Evolutionary conservation across 2,113 vertebrate species (phyloP).

Genomic region (Leptocoma aspasia): DNA sequence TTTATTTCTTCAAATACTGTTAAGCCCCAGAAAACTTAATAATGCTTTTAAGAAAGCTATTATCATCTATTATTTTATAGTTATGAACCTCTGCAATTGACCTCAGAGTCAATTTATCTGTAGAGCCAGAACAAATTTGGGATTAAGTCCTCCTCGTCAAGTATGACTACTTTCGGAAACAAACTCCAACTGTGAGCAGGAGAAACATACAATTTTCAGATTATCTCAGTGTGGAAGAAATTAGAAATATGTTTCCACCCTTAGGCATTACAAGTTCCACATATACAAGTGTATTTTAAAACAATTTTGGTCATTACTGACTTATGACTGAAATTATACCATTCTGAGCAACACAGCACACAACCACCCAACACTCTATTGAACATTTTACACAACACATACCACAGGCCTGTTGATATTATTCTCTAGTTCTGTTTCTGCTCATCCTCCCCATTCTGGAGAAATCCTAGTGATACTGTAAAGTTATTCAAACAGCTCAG

Average conservation of each 20-base stretch:
- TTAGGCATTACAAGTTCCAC: neutral
- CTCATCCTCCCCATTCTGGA: neutral
- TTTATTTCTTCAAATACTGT: neutral
- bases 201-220: slow-evolving; percentile 30
- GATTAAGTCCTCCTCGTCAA: neutral
- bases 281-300: neutral
- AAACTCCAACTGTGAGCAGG: neutral
- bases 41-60: neutral
- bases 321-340: neutral
- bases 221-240: neutral
- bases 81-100: neutral
- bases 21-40: neutral
- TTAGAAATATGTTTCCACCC: neutral
- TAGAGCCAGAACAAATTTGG: neutral
- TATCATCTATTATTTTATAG: neutral
- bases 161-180: neutral
- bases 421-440: neutral
- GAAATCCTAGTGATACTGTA: neutral
- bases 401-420: neutral
- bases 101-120: neutral
- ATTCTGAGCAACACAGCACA: neutral
- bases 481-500: neutral
- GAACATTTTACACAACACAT: neutral
- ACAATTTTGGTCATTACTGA: neutral
- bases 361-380: neutral